A percentile compares a stretch with the other conserved stretches of the same genome.
phyloP scores from a whole-genome alignment of 1,140 invertebrate genomes.

The Marisa cornuarietis region DNA sequence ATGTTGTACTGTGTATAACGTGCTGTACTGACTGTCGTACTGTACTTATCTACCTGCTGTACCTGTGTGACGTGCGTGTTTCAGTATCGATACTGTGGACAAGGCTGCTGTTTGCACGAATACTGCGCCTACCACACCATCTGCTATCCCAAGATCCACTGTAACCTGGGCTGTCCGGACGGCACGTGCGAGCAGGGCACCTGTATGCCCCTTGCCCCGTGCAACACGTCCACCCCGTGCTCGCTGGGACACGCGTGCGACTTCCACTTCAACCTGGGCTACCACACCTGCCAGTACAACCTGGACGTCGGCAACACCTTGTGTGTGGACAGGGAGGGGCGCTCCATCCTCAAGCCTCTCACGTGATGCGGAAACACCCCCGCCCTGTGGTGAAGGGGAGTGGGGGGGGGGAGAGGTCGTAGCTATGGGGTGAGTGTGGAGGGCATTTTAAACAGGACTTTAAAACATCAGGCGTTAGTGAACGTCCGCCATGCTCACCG shows the following conservation, averaged over 20 bases:
- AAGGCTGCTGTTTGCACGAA: conserved; percentile 59
- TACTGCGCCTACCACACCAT: conserved; percentile 57
- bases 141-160: conserved; percentile 59
- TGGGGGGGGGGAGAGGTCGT: too few species aligned
- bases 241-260: conserved; percentile 45
- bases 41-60: neutral
- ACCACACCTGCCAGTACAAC: conserved; percentile 57
- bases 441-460: too few species aligned
- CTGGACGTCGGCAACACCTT: conserved; percentile 68
- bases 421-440: too few species aligned
- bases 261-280: conserved; percentile 56
- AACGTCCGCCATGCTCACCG: too few species aligned
- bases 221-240: conserved; percentile 41
- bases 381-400: too few species aligned
- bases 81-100: conserved; percentile 53
- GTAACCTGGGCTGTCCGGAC: conserved; percentile 55
- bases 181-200: conserved; percentile 50
- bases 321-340: conserved; percentile 69
- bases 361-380: neutral
- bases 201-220: conserved; percentile 53
- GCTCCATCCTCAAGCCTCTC: conserved; percentile 29
- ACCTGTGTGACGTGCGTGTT: conserved; percentile 28
- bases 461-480: too few species aligned
- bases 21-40: too few species aligned
- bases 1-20: neutral